Evolutionary conservation across 2,888 invertebrate genomes (phyloP).

Genomic region (Scaptomyza caliginosa): DNA sequence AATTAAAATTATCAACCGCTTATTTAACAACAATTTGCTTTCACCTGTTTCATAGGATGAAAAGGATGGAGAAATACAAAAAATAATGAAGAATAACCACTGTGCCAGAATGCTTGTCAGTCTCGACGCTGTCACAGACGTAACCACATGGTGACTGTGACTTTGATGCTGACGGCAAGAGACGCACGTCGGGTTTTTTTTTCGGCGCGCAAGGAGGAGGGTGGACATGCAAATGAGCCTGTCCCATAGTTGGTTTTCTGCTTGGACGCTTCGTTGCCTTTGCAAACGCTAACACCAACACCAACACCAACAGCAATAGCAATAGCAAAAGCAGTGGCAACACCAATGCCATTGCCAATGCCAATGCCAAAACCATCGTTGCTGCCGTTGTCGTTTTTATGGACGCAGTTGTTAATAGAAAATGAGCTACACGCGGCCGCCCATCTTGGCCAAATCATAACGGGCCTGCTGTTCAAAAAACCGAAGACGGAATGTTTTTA

Average conservation of each 20-base stretch:
- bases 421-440: constrained; percentile 73
- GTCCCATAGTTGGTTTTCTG: constrained; percentile 79
- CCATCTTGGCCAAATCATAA: constrained; percentile 74
- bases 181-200: constrained; percentile 21
- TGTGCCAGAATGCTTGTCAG: constrained; percentile 50
- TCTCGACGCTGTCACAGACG: constrained; percentile 74
- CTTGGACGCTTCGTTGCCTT: constrained; percentile 77
- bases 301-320: not conserved
- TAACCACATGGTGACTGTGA: constrained; percentile 73
- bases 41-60: too few relatives aligned
- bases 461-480: constrained; percentile 53
- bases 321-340: constrained; percentile 3
- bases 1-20: too few relatives aligned
- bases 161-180: constrained; percentile 52
- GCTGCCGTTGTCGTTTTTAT: constrained; percentile 67
- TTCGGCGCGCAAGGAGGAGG: constrained; percentile 13
- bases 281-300: constrained; percentile 33
- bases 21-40: too few relatives aligned
- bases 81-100: constrained; percentile 20
- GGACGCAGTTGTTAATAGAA: constrained; percentile 80
- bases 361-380: constrained; percentile 8
- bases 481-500: constrained; percentile 78
- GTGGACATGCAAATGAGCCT: constrained; percentile 77
- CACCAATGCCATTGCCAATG: not conserved
- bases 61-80: too few relatives aligned